Evolutionary conservation across 2,113 vertebrate genomes (phyloP), one percentile per base, ranked within the genome.

Genomic region (Hemicordylus capensis): DNA sequence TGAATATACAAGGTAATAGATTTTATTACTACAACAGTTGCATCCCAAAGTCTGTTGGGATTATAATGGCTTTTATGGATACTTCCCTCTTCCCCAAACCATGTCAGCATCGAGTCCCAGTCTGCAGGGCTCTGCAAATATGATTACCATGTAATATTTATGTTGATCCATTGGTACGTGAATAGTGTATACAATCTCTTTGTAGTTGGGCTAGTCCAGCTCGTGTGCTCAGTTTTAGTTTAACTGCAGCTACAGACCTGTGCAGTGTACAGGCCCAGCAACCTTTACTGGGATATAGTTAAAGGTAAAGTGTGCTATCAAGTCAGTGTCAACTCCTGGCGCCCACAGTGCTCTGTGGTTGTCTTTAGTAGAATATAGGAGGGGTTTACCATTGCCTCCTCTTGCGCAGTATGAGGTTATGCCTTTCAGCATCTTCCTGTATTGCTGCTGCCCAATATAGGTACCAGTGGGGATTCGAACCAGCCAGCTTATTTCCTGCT

Each of bases 1-100:
- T 63, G 99, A 99, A 80, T 99, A 99, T 73, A 99, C 99, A 72
- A 98, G 98, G 99, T 99, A 96, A 82, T 67, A 20, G 11, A 26
- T 34, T 76, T 81, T 76, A 20, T 4, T 66, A 44, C 6, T 73
- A 14, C 12, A 72, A 59, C 15, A 59, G 58, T 81, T 85, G n/a
- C 7, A 74, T 37, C 39, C 28, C 37, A 44, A 54, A 11, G 66
- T 87, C 6, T 76, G 2, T 76, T 76, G 7, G 44, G 81, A 10
- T 79, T 76, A 54, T 22, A 24, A n/a, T 34, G 1, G 48, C 34
- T 14, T 31, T 12, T 2, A 54, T 48, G 24, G 7, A 1, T 5
- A 75, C 3, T 81, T 19, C 9, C 14, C 8, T 1, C 1, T 26
- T 70, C 1, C 0, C 2, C 10, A n/a, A 15, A 37, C 17, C 17